phyloP scores from a whole-genome alignment of 1,140 invertebrate species.

The Penaeus indicus region DNA sequence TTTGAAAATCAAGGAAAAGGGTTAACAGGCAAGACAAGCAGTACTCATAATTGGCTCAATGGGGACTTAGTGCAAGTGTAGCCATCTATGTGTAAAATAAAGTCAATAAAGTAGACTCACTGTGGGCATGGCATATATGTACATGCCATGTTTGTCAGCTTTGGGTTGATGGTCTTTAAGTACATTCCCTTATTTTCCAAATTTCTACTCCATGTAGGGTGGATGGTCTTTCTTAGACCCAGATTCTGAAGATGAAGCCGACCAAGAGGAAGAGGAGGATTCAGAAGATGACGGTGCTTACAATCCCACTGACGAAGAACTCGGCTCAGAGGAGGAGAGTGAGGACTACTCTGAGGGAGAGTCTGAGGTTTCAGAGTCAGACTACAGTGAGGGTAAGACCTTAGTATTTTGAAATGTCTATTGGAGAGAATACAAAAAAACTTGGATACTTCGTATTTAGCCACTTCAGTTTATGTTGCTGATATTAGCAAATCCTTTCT shows the following conservation, averaged over 20 bases:
- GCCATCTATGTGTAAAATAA: no score
- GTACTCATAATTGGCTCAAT: no score
- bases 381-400: slow-evolving; percentile 57
- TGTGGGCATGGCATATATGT: no score
- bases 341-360: slow-evolving; percentile 65
- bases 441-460: not conserved
- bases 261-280: slow-evolving; percentile 71
- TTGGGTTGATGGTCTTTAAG: not conserved
- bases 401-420: not conserved
- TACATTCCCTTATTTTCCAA: not conserved
- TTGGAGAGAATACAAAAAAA: not conserved
- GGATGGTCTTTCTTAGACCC: slow-evolving; percentile 99
- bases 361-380: slow-evolving; percentile 62
- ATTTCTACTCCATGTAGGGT: slow-evolving; percentile 73
- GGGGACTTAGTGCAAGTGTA: no score
- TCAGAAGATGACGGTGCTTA: slow-evolving; percentile 75
- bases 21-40: no score
- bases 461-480: no score
- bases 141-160: not conserved
- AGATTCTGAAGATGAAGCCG: slow-evolving; percentile 86
- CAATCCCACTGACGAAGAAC: slow-evolving; percentile 64
- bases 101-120: no score
- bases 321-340: slow-evolving; percentile 65
- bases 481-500: no score
- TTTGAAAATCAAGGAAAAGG: no score